Percentiles rank a stretch among this genome's conserved stretches.
phyloP scores from a whole-genome alignment of 2,113 vertebrate genomes.

The Otocyon megalotis region DNA sequence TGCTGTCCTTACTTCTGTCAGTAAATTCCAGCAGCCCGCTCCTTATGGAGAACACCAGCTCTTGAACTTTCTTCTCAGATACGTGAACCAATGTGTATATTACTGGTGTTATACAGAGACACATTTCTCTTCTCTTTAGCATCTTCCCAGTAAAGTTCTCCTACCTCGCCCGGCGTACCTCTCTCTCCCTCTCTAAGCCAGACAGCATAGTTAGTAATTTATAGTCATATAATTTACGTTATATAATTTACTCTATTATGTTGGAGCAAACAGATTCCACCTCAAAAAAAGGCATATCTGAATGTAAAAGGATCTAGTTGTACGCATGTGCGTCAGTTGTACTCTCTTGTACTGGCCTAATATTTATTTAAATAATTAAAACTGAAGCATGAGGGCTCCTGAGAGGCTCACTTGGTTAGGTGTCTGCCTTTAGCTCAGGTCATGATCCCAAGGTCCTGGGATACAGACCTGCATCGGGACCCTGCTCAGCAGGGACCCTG shows the following conservation, averaged over 20 bases:
- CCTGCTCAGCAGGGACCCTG: too few relatives aligned
- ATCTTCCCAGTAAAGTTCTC: neutral
- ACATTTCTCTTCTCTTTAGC: neutral
- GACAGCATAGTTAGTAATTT: neutral
- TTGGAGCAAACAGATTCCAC: neutral
- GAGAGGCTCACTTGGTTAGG: too few relatives aligned
- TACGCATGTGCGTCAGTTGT: neutral
- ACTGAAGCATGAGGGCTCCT: neutral
- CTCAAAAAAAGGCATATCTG: neutral
- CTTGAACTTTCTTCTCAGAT: conserved; percentile 54
- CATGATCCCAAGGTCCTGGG: too few relatives aligned
- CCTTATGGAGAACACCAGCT: conserved; percentile 53
- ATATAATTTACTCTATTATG: accelerated
- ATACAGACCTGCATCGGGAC: too few relatives aligned
- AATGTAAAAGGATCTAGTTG: neutral
- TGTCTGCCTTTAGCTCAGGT: too few relatives aligned
- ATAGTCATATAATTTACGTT: neutral
- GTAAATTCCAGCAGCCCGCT: neutral
- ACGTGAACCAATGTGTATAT: conserved; percentile 24
- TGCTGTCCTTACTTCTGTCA: conserved; percentile 66
- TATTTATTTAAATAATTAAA: neutral
- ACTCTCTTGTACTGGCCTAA: neutral
- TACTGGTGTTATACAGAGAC: neutral
- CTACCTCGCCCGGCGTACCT: too few relatives aligned
- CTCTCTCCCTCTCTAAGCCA: neutral